Base-by-base conservation (phyloP, 1,140 invertebrate genomes). In the Globodera ellingtonae region DNA sequence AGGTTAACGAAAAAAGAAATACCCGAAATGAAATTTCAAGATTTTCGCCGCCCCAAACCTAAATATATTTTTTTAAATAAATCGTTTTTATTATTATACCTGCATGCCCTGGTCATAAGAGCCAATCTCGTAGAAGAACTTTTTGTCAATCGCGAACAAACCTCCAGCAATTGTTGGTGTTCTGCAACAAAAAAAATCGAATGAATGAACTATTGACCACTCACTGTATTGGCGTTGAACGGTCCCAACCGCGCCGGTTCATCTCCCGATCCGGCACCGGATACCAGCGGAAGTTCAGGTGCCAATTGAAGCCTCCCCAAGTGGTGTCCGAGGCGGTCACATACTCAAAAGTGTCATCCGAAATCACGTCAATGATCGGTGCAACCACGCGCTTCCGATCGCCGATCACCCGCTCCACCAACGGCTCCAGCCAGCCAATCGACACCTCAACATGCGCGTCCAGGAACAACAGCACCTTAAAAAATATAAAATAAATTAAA, bases 81-180 rank as follows among this genome's bases (percentile, higher is more conserved):
- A 62, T 6, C 18, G 18, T 18, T 62, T 62, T 15, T 6, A 62
- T 18, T 6, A 10, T 52, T 52, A 9, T 9, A 98, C 95, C 89
- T 98, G 95, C 95, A 98, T 97, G 87, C 94, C 94, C 91, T 94
- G 95, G 89, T 98, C 97, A 90, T 98, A 98, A 87, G 95, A 95
- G 21, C 84, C 84, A 75, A 85, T 85, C 56, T 85, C 84, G 72
- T 85, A 84, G 78, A 85, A 85, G 79, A 80, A 85, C 62, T 84
- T 71, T 47, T 78, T 79, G 52, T 85, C 85, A 56, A 85, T 86
- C 8, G 84, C 84, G 75, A 85, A 85, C n/a, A 85, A 71, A 3
- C 84, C 84, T 10, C 84, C 84, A 21, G 84, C 84, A 79, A 85
- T 85, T 50, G 84, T 85, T 44, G 84, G 84, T 13, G 84, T 85